phyloP scores from a whole-genome alignment of 2,888 invertebrate species.

The Acrobasis repandana region DNA sequence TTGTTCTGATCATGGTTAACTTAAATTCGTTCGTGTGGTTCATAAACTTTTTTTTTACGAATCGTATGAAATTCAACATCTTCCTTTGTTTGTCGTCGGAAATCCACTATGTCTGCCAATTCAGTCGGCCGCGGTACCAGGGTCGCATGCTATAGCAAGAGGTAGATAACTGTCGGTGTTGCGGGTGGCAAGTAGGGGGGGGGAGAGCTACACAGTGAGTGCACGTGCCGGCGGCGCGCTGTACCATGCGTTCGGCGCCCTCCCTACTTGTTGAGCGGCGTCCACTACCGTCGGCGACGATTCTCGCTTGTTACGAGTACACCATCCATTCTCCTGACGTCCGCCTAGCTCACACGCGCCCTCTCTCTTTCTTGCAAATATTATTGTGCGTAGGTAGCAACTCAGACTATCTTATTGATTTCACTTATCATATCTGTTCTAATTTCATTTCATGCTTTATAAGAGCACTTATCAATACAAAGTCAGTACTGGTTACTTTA shows the following conservation, averaged over 20 bases:
- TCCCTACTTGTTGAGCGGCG: slow-evolving; percentile 72
- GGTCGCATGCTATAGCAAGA: slow-evolving; percentile 55
- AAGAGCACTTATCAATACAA: slow-evolving; percentile 5
- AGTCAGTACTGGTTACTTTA: slow-evolving; percentile 12
- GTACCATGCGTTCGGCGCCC: slow-evolving; percentile 69
- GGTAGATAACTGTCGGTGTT: slow-evolving; percentile 55
- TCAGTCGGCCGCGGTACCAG: slow-evolving; percentile 67
- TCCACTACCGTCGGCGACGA: slow-evolving; percentile 36
- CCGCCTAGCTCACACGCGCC: slow-evolving; percentile 42
- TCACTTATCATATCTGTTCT: slow-evolving; percentile 31
- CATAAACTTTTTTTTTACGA: background rate
- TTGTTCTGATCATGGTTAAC: background rate
- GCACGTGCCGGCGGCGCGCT: slow-evolving; percentile 77
- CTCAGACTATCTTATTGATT: slow-evolving; percentile 44
- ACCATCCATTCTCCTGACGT: slow-evolving; percentile 37
- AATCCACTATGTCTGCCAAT: slow-evolving; percentile 78
- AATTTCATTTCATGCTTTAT: slow-evolving; percentile 23
- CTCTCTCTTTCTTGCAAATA: slow-evolving; percentile 49
- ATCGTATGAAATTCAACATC: slow-evolving; percentile 21
- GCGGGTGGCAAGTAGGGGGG: slow-evolving; percentile 41
- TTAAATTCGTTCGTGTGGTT: background rate
- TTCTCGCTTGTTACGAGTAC: slow-evolving; percentile 47
- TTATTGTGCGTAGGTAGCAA: slow-evolving; percentile 34
- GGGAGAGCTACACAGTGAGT: slow-evolving; percentile 46
- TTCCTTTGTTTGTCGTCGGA: slow-evolving; percentile 46